phyloP scores from a whole-genome alignment of 2,797 vertebrate genomes.

The Pterois miles region DNA sequence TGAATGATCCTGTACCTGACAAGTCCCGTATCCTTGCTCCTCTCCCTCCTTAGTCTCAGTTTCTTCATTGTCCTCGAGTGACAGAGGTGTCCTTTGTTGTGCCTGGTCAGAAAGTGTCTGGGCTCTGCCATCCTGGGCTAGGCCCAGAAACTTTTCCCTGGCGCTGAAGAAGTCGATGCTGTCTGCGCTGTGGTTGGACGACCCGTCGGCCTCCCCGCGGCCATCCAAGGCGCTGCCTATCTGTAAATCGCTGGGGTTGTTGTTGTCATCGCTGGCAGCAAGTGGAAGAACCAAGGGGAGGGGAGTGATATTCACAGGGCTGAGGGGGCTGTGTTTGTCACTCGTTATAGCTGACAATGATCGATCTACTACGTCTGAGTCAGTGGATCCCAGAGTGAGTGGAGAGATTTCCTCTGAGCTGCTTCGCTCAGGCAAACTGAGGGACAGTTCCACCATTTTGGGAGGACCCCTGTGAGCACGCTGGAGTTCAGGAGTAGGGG shows the following conservation, averaged over 20 bases:
- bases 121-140: slow-evolving; percentile 86
- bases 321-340: slow-evolving; percentile 70
- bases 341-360: slow-evolving; percentile 57
- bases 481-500: slow-evolving; percentile 63
- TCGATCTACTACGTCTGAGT: slow-evolving; percentile 49
- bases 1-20: slow-evolving; percentile 40
- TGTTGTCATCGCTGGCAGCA: slow-evolving; percentile 62
- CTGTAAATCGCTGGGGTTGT: slow-evolving; percentile 56
- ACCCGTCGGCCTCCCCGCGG: slow-evolving; percentile 63
- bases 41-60: slow-evolving; percentile 31
- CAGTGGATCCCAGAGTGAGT: slow-evolving; percentile 72
- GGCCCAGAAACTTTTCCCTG: slow-evolving; percentile 92
- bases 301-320: slow-evolving; percentile 30
- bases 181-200: slow-evolving; percentile 86
- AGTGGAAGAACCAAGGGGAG: neutral
- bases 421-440: slow-evolving; percentile 41
- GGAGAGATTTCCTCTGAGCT: slow-evolving; percentile 73
- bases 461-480: neutral
- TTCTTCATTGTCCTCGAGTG: slow-evolving; percentile 64
- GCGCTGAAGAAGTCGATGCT: slow-evolving; percentile 96
- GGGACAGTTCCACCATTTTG: slow-evolving; percentile 46
- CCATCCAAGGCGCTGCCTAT: neutral
- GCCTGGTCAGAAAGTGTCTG: slow-evolving; percentile 80
- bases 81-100: slow-evolving; percentile 53
- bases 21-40: slow-evolving; percentile 30